Evolutionary conservation across 2,888 invertebrate species (phyloP).

Genomic region (Chrysomela aeneicollis): DNA sequence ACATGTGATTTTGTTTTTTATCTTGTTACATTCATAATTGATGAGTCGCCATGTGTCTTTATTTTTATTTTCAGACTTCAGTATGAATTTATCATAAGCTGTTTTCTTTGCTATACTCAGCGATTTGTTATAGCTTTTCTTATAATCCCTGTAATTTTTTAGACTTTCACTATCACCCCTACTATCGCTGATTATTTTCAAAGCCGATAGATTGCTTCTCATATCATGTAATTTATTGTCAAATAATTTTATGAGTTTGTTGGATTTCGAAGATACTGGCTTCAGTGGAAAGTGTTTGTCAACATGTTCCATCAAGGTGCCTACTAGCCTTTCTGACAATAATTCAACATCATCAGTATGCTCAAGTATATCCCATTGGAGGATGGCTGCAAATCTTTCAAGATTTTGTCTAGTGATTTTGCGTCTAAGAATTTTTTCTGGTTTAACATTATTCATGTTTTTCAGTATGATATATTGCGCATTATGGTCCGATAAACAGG

Average conservation of each 20-base stretch:
- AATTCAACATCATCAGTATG: neutral
- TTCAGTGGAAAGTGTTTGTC: slow-evolving; percentile 4
- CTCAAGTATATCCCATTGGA: neutral
- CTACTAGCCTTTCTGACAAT: neutral
- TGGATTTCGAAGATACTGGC: neutral
- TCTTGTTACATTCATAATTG: neutral
- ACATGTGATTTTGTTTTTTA: no score
- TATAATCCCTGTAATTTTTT: no score
- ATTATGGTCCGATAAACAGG: neutral
- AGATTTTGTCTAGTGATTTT: neutral
- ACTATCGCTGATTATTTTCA: neutral
- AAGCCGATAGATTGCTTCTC: neutral
- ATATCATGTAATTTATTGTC: neutral
- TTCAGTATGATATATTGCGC: neutral
- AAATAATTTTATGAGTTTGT: neutral
- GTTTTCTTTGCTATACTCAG: neutral
- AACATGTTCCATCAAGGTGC: neutral
- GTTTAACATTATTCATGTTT: neutral
- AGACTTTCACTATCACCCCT: neutral
- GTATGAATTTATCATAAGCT: neutral
- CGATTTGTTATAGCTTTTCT: neutral
- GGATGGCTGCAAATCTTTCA: neutral
- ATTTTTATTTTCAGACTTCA: neutral
- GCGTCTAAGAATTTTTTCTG: neutral
- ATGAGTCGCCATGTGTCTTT: slow-evolving; percentile 5